Conservation (phyloP, 2,113 vertebrate genomes). For the Addax nasomaculatus region DNA sequence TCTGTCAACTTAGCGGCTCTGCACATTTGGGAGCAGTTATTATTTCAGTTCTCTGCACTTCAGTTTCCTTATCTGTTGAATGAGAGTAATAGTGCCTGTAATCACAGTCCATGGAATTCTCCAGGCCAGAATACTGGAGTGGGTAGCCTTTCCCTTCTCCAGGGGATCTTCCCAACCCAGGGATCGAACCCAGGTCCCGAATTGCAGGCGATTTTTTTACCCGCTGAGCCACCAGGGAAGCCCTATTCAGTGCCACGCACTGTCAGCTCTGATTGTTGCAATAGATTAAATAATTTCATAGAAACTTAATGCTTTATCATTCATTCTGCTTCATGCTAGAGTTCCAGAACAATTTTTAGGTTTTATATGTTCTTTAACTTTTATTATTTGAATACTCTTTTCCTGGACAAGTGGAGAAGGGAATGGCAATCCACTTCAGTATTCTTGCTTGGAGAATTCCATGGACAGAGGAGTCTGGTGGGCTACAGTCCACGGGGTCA, state of each 20-base stretch:
- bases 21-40: not conserved
- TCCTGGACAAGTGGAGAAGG: not conserved
- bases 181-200: not conserved
- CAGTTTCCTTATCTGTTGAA: not conserved
- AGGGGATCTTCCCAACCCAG: not conserved
- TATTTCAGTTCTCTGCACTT: not conserved
- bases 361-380: not conserved
- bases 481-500: not conserved
- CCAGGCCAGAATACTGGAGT: not conserved
- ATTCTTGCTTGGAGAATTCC: not conserved
- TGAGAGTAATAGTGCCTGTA: not conserved
- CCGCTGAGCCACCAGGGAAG: not conserved
- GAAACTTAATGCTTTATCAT: not conserved
- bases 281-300: not conserved
- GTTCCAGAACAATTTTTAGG: not conserved
- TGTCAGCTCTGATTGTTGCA: not conserved
- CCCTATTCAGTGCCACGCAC: not conserved
- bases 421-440: not conserved
- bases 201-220: rapidly evolving
- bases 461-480: not conserved
- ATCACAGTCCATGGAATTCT: not conserved
- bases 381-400: not conserved
- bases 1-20: not conserved
- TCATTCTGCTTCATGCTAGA: not conserved
- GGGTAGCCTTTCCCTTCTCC: not conserved